phyloP scores from a whole-genome alignment of 2,888 invertebrate species.

The Lacanobia oleracea region DNA sequence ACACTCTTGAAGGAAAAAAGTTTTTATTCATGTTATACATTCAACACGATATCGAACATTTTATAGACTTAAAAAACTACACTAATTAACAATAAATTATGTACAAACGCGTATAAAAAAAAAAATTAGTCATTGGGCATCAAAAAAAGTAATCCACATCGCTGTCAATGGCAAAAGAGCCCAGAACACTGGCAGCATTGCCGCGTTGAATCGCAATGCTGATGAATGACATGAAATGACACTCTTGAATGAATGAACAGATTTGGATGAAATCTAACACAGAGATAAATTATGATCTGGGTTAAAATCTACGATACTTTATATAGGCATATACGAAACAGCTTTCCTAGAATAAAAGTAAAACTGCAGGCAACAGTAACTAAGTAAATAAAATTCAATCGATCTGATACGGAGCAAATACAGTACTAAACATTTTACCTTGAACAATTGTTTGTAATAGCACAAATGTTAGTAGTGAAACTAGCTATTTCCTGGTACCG shows the following conservation, averaged over 20 bases:
- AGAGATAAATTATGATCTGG: not conserved
- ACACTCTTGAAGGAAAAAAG: too few relatives aligned
- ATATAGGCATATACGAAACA: not conserved
- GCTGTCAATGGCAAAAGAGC: too few relatives aligned
- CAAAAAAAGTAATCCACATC: too few relatives aligned
- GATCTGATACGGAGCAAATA: not conserved
- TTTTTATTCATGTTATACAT: too few relatives aligned
- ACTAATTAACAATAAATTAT: too few relatives aligned
- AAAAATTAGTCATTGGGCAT: too few relatives aligned
- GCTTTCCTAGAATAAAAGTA: not conserved
- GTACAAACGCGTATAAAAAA: too few relatives aligned
- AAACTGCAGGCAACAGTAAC: not conserved
- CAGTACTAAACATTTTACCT: constrained; percentile 13
- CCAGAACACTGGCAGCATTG: too few relatives aligned
- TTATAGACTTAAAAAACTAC: too few relatives aligned
- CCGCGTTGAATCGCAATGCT: too few relatives aligned
- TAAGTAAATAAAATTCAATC: constrained; percentile 4
- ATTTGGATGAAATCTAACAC: not conserved
- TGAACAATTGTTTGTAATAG: constrained; percentile 14
- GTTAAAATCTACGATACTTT: not conserved
- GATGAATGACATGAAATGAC: too few relatives aligned
- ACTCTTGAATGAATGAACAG: not conserved
- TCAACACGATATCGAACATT: too few relatives aligned
- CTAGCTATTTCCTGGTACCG: not conserved
- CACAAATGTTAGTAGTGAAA: constrained; percentile 23